These are phyloP conservation scores for Trichomalopsis sarcophagae DNA, from an alignment of 1,140 invertebrate genomes.

Conservation along the genomic window DNA sequence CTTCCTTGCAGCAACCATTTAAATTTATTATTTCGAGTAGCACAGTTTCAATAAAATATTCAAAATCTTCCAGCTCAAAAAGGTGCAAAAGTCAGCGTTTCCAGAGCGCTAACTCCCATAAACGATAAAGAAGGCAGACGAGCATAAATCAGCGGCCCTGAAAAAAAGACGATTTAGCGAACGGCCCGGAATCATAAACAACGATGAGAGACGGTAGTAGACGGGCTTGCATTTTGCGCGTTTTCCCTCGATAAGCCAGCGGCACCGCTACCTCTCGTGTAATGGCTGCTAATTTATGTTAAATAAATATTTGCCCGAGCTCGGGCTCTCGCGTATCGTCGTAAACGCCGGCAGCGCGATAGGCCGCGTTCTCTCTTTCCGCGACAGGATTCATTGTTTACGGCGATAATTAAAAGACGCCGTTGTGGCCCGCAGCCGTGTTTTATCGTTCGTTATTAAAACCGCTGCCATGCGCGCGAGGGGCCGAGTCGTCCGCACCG, in stretches of 20 bases:
- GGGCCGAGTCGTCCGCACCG: neutral
- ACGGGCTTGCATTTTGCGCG: conserved; percentile 3
- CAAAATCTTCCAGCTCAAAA: too few species aligned
- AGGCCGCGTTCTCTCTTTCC: conserved; percentile 29
- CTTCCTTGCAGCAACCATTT: too few species aligned
- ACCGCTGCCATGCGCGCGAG: neutral
- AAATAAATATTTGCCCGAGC: conserved; percentile 62
- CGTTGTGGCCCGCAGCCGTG: neutral
- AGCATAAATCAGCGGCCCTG: neutral
- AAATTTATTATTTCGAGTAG: too few species aligned
- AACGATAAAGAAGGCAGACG: neutral
- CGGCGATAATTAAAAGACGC: conserved; percentile 35
- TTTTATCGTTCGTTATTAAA: conserved; percentile 24
- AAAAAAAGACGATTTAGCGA: conserved; percentile 44
- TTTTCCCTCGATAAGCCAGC: conserved; percentile 28
- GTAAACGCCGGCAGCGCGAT: conserved; percentile 53
- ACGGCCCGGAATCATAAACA: conserved; percentile 50
- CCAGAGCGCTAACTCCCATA: neutral
- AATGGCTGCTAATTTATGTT: conserved; percentile 63
- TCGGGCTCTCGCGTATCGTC: conserved; percentile 56
- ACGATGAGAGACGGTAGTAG: conserved; percentile 17
- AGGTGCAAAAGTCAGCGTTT: neutral
- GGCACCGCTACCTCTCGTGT: conserved; percentile 19
- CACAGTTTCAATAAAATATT: too few species aligned
- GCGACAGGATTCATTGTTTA: conserved; percentile 24